These are phyloP conservation scores for Hippoglossus hippoglossus DNA, from an alignment of 2,797 vertebrate species.

Conservation along the genomic window DNA sequence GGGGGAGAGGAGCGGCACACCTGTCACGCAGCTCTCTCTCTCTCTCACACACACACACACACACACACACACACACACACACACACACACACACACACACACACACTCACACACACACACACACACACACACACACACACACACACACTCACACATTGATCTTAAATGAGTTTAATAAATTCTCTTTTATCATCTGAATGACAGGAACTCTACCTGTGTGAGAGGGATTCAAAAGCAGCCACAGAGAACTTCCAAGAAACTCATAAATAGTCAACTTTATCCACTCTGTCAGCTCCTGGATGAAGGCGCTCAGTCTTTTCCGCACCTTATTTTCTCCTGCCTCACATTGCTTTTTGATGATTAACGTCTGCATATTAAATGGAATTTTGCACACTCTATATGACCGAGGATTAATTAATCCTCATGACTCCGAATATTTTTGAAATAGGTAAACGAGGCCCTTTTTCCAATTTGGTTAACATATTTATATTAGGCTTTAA, in stretches of 20 bases:
- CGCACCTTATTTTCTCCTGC: slow-evolving; percentile 20
- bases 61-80: background rate
- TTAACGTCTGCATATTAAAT: slow-evolving; percentile 44
- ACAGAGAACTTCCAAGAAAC: background rate
- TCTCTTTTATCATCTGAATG: background rate
- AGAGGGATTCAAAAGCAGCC: background rate
- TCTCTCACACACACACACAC: slow-evolving; percentile 10
- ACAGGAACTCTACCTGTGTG: background rate
- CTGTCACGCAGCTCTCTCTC: slow-evolving; percentile 75
- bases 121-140: background rate
- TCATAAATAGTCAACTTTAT: slow-evolving; percentile 36
- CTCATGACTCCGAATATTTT: slow-evolving; percentile 53
- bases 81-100: slow-evolving; percentile 5
- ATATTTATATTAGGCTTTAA: slow-evolving; percentile 74
- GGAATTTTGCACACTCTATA: background rate
- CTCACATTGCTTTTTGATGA: slow-evolving; percentile 58
- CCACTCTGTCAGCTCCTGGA: slow-evolving; percentile 1
- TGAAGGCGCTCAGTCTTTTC: slow-evolving; percentile 17
- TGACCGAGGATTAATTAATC: slow-evolving; percentile 9
- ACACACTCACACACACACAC: background rate
- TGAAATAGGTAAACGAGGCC: slow-evolving; percentile 62
- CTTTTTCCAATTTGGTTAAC: slow-evolving; percentile 70
- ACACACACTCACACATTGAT: background rate
- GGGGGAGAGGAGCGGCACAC: slow-evolving; percentile 72
- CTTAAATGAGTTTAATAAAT: slow-evolving; percentile 9